Evolutionary conservation across 2,888 invertebrate genomes (phyloP).

Genomic region (Diachrysia chrysitis): DNA sequence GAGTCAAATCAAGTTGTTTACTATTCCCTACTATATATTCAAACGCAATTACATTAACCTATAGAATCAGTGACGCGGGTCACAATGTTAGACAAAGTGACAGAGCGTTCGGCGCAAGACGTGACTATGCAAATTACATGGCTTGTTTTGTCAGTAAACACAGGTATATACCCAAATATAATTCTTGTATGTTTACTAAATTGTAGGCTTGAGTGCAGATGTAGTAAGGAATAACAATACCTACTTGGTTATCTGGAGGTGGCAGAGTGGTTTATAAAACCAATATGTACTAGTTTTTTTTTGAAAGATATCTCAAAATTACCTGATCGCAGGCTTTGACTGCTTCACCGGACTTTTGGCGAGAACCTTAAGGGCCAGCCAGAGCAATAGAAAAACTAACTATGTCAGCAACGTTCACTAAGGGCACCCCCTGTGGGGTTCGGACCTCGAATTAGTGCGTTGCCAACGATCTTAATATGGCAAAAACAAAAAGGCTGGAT

Average conservation of each 20-base stretch:
- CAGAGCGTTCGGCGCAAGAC: constrained; percentile 29
- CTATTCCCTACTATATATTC: not conserved
- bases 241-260: not conserved
- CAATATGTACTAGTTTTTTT: too few species aligned
- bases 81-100: constrained; percentile 32
- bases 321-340: too few species aligned
- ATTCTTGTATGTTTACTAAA: not conserved
- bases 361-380: too few species aligned
- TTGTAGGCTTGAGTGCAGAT: not conserved
- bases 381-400: too few species aligned
- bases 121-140: constrained; percentile 45
- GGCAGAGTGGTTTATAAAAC: too few species aligned
- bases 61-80: constrained; percentile 33
- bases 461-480: too few species aligned
- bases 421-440: too few species aligned
- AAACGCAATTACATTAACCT: constrained; percentile 14
- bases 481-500: too few species aligned
- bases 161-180: not conserved
- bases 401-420: too few species aligned
- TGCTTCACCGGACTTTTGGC: too few species aligned
- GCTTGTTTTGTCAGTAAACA: constrained; percentile 17
- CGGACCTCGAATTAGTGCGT: too few species aligned
- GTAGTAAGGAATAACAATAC: not conserved
- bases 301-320: too few species aligned
- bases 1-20: not conserved